Evolutionary conservation across 53 echinoderm and acorn worm genomes (phyloP).

Genomic region (Antedon mediterranea): DNA sequence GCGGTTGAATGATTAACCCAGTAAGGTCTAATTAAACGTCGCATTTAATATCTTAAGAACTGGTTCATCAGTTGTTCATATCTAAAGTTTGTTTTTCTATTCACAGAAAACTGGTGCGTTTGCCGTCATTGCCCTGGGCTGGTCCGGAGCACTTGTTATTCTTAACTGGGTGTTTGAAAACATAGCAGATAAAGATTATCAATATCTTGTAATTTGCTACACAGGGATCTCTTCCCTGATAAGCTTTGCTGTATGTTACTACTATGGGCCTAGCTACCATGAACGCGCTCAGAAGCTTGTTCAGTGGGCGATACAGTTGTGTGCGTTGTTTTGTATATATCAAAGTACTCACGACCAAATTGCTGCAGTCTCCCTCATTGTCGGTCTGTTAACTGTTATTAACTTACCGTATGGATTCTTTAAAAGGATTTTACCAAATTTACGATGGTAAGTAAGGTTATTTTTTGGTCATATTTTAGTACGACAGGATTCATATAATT

Average conservation of each 20-base stretch:
- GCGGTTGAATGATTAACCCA: no score
- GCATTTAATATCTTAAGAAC: no score
- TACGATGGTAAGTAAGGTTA: neutral
- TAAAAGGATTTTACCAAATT: neutral
- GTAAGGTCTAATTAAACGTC: no score
- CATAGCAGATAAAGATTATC: conserved; percentile 47
- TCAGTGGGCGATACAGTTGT: conserved; percentile 41
- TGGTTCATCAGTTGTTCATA: neutral
- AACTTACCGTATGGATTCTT: conserved; percentile 4
- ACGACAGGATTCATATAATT: neutral
- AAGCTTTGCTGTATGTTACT: conserved; percentile 91
- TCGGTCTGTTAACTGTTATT: conserved; percentile 12
- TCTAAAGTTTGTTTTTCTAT: neutral
- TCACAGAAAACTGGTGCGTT: conserved; percentile 63
- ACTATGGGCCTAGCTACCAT: conserved; percentile 77
- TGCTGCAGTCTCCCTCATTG: conserved; percentile 43
- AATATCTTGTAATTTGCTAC: conserved; percentile 54
- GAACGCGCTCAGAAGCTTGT: conserved; percentile 65
- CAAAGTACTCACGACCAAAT: conserved; percentile 51
- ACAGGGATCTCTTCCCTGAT: conserved; percentile 44
- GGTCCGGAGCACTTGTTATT: conserved; percentile 64
- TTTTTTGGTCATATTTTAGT: neutral
- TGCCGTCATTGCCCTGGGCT: conserved; percentile 57
- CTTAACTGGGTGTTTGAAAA: conserved; percentile 54
- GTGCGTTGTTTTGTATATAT: conserved; percentile 48